Conservation (phyloP, 1,140 invertebrate genomes). For the Melitaea cinxia region DNA sequence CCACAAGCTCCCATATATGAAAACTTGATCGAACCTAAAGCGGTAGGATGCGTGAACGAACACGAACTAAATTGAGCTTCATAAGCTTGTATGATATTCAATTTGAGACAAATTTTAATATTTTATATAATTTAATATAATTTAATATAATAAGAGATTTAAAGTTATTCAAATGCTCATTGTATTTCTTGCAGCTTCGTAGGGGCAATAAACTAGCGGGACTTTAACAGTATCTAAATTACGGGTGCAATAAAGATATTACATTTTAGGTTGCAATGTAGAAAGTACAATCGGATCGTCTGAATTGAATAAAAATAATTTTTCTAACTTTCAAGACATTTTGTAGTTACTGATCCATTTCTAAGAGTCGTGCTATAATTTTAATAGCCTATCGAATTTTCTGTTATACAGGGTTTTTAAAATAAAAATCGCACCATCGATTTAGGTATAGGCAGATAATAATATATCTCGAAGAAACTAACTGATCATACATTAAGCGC, state of each 20-base stretch:
- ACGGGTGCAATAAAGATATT: neutral
- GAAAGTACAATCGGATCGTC: neutral
- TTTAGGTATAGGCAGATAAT: too few species aligned
- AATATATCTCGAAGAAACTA: too few species aligned
- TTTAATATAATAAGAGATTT: neutral
- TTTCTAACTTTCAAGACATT: too few species aligned
- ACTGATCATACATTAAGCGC: too few species aligned
- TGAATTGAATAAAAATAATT: too few species aligned
- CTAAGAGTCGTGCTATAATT: too few species aligned
- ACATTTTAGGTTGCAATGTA: neutral
- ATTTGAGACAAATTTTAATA: neutral
- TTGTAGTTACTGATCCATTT: too few species aligned
- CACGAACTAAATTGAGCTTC: constrained; percentile 28
- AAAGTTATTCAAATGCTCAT: neutral
- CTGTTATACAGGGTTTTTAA: too few species aligned
- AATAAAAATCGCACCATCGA: too few species aligned
- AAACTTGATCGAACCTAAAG: constrained; percentile 52
- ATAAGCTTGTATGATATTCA: too few species aligned
- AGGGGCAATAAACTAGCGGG: neutral
- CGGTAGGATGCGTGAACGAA: constrained; percentile 33
- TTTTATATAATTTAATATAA: too few species aligned
- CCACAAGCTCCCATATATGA: constrained; percentile 51
- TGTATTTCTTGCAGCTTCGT: neutral
- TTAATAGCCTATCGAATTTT: too few species aligned
- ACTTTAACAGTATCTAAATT: neutral